Evolutionary conservation across 2,888 invertebrate genomes (phyloP).

Genomic region (Tipula vernalis): DNA sequence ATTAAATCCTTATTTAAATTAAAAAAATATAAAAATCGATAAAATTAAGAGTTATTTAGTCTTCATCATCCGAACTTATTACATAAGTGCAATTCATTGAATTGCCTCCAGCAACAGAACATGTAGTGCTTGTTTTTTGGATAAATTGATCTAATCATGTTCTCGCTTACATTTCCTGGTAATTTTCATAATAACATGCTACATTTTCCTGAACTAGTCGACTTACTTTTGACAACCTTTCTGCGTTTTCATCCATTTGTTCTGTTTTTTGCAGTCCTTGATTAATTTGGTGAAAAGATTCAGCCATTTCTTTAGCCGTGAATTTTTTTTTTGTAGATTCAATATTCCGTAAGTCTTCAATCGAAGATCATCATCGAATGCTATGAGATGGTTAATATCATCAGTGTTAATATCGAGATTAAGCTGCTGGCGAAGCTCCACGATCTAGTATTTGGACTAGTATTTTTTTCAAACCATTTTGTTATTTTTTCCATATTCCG

Average conservation of each 20-base stretch:
- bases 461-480: neutral
- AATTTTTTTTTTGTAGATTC: neutral
- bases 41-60: neutral
- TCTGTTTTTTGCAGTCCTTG: neutral
- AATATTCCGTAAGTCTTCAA: too few species aligned
- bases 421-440: too few species aligned
- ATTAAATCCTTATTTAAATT: neutral
- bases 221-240: neutral
- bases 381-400: too few species aligned
- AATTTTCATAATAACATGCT: neutral
- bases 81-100: neutral
- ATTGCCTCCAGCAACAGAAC: neutral
- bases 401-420: too few species aligned
- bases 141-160: neutral
- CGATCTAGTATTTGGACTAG: neutral
- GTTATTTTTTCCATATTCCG: neutral
- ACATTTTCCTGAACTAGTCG: neutral
- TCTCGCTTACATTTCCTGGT: neutral
- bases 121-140: too few species aligned
- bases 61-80: neutral
- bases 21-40: neutral
- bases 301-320: too few species aligned
- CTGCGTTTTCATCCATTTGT: neutral
- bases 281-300: neutral
- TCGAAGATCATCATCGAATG: too few species aligned